Evolutionary conservation across 2,797 vertebrate genomes (phyloP).

Genomic region (Myotis findleyi): DNA sequence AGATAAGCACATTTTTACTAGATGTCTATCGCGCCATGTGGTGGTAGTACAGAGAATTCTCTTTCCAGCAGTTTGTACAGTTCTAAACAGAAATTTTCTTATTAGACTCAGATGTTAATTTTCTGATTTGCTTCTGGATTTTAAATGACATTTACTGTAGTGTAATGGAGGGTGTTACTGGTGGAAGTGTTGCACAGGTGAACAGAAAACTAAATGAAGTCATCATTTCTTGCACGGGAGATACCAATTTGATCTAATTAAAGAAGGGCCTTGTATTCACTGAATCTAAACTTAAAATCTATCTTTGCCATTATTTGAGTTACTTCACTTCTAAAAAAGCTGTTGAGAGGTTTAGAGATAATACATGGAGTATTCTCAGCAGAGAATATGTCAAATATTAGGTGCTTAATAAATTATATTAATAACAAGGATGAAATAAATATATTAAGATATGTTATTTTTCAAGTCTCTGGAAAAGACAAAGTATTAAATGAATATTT

Average conservation of each 20-base stretch:
- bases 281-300: background rate
- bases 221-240: background rate
- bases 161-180: background rate
- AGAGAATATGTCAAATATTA: background rate
- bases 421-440: background rate
- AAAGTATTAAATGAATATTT: background rate
- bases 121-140: slow-evolving; percentile 49
- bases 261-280: background rate
- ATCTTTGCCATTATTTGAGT: background rate
- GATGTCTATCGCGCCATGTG: background rate
- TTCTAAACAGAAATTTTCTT: slow-evolving; percentile 31
- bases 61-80: background rate
- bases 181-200: background rate
- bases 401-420: background rate
- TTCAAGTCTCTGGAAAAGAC: background rate
- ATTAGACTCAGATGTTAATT: slow-evolving; percentile 46
- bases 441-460: background rate
- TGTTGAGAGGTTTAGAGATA: background rate
- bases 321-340: background rate
- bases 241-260: background rate
- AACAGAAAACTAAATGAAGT: background rate
- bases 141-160: background rate
- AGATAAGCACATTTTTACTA: background rate
- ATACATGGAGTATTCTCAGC: background rate
- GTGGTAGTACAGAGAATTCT: background rate